Percentiles rank a stretch among this genome's conserved stretches.
Conservation (phyloP, 1,140 invertebrate genomes). For the Thrips palmi region DNA sequence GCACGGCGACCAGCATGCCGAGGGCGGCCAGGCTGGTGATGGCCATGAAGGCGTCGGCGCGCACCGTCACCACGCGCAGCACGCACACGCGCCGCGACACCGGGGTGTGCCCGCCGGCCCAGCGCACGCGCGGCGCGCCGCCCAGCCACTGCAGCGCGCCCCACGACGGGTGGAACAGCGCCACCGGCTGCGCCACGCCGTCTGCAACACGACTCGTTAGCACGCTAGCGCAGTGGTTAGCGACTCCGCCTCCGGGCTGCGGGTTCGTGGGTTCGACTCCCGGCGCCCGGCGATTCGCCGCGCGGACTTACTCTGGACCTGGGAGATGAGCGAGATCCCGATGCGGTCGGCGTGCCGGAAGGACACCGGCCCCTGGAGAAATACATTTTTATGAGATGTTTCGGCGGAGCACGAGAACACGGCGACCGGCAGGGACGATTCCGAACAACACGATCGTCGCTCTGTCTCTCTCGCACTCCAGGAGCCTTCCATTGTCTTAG, state of each 20-base stretch:
- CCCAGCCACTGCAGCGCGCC: conserved; percentile 44
- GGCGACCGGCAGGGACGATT: too few species aligned
- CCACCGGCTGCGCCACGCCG: conserved; percentile 44
- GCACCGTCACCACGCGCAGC: conserved; percentile 49
- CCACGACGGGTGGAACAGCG: conserved; percentile 50
- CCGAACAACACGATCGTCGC: too few species aligned
- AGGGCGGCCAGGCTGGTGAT: conserved; percentile 47
- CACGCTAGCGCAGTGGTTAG: too few species aligned
- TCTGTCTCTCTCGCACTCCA: too few species aligned
- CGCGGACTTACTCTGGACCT: conserved; percentile 53
- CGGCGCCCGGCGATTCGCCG: too few species aligned
- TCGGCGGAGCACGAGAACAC: too few species aligned
- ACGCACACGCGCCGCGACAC: conserved; percentile 53
- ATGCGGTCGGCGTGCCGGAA: conserved; percentile 71
- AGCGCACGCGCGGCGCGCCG: conserved; percentile 47
- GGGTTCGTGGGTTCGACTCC: too few species aligned
- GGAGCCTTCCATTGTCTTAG: too few species aligned
- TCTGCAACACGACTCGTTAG: too few species aligned
- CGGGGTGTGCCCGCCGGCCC: conserved; percentile 58
- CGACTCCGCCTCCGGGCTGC: too few species aligned
- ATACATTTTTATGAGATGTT: conserved; percentile 8
- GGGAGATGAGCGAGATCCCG: conserved; percentile 64
- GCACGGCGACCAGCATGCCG: conserved; percentile 56
- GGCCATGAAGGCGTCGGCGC: conserved; percentile 48
- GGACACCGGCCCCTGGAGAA: conserved; percentile 59